Percentiles rank a stretch among this genome's conserved stretches.
These are phyloP conservation scores for Microctonus hyperodae DNA, from an alignment of 2,888 invertebrate species.

Conservation along the genomic window DNA sequence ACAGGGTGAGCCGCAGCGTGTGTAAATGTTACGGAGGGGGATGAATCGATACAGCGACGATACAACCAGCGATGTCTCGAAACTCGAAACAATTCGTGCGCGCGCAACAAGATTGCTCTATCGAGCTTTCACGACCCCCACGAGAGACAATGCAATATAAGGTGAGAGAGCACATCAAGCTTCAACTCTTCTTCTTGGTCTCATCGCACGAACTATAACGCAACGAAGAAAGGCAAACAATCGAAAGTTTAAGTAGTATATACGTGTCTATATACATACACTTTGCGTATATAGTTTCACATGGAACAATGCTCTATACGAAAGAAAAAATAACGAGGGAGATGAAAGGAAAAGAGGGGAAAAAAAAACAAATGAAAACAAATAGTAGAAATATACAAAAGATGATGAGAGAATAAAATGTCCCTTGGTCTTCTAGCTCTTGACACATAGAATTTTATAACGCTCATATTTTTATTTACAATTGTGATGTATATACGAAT, in stretches of 20 bases:
- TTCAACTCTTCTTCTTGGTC: not conserved
- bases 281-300: not conserved
- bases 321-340: not conserved
- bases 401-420: not conserved
- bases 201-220: not conserved
- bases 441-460: not conserved
- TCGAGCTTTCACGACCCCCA: conserved; percentile 41
- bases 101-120: conserved; percentile 40
- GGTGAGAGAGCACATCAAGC: conserved; percentile 4
- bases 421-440: not conserved
- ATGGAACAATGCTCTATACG: too few relatives aligned
- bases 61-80: conserved; percentile 60
- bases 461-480: not conserved
- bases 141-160: conserved; percentile 38
- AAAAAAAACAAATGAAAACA: not conserved
- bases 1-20: conserved; percentile 29
- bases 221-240: not conserved
- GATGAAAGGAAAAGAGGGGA: not conserved
- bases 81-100: conserved; percentile 54
- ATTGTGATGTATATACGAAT: not conserved
- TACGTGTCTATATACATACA: not conserved
- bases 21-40: conserved; percentile 42
- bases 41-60: conserved; percentile 62
- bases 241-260: not conserved
- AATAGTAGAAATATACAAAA: not conserved